Base-by-base conservation (phyloP, 2,113 vertebrate genomes). In the Pithys albifrons region DNA sequence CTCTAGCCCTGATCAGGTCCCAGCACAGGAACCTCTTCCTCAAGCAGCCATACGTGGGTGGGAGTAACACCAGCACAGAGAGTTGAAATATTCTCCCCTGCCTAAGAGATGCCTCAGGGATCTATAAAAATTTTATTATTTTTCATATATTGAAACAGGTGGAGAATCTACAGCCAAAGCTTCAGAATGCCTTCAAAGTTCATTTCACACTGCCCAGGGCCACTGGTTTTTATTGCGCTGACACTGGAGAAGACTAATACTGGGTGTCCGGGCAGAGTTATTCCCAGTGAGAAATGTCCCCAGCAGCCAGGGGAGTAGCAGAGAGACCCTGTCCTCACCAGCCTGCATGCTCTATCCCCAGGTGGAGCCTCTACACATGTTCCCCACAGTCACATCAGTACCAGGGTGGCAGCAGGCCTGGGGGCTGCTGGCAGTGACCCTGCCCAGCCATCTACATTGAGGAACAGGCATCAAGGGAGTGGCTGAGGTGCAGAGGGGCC, bases 351-450 rank as follows among this genome's bases (percentile, higher is more conserved):
- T 14, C 31, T 24, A 7, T 27, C 16, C 17, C 48, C 0, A 1
- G 4, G 37, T 8, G 17, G 27, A 69, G 16, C 19, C 45, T 65
- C 11, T 9, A 41, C 2, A 0, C 0, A 0, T 23, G 28, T 31
- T 66, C 28, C 37, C 73, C 66, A 27, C 0, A 0, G 39, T 11
- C 8, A 4, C 4, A 3, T 20, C 4, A 2, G 9, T 20, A 24
- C 10, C 0, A 3, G 62, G 57, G n/a, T 1, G 4, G 45, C 58
- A 59, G 17, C 43, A 83, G 35, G 20, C 5, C 23, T 9, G 28
- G 12, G 28, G 61, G 20, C 58, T 73, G 51, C 33, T 59, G 8
- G 27, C 49, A 22, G 35, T 22, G 48, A 43, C 37, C 55, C 62
- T 85, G 49, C 22, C 29, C 45, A 73, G 58, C 45, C 37, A 37